Evolutionary conservation across 1,140 invertebrate genomes (phyloP).

Genomic region (Holcopasites calliopsidis): DNA sequence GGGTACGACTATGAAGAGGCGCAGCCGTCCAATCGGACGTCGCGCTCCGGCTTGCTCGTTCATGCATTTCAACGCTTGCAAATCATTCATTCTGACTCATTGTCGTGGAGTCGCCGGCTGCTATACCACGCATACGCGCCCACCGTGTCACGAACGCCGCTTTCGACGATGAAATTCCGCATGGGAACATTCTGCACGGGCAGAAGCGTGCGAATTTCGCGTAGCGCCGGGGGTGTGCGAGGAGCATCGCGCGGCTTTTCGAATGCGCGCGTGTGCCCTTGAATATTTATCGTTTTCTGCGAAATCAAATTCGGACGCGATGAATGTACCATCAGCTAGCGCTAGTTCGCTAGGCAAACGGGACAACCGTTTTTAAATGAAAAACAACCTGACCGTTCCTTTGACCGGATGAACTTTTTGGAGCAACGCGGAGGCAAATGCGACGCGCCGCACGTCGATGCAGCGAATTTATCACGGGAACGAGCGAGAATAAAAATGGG

Average conservation of each 20-base stretch:
- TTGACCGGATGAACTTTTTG: not conserved
- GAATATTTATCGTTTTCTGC: constrained; percentile 62
- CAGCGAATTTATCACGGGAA: not conserved
- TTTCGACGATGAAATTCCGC: constrained; percentile 49
- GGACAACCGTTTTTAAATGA: constrained; percentile 46
- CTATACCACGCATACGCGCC: no score
- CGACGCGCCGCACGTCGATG: not conserved
- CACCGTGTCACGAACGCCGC: constrained; percentile 50
- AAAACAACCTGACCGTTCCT: constrained; percentile 42
- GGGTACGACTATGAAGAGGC: constrained; percentile 48
- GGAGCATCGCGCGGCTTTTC: not conserved
- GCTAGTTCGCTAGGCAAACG: constrained; percentile 48
- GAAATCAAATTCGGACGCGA: constrained; percentile 55
- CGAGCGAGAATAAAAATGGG: not conserved
- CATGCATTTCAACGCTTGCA: constrained; percentile 70
- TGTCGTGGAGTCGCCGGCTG: constrained; percentile 53
- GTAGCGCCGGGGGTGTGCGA: not conserved
- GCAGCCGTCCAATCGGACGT: constrained; percentile 62
- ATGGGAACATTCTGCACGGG: constrained; percentile 34
- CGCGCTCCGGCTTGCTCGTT: constrained; percentile 63
- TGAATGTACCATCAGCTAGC: constrained; percentile 51
- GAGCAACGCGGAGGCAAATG: not conserved
- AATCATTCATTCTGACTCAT: constrained; percentile 70
- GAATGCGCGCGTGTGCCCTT: constrained; percentile 49
- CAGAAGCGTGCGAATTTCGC: not conserved